Evolutionary conservation across 1,140 invertebrate species (phyloP).

Genomic region (Periplaneta americana): DNA sequence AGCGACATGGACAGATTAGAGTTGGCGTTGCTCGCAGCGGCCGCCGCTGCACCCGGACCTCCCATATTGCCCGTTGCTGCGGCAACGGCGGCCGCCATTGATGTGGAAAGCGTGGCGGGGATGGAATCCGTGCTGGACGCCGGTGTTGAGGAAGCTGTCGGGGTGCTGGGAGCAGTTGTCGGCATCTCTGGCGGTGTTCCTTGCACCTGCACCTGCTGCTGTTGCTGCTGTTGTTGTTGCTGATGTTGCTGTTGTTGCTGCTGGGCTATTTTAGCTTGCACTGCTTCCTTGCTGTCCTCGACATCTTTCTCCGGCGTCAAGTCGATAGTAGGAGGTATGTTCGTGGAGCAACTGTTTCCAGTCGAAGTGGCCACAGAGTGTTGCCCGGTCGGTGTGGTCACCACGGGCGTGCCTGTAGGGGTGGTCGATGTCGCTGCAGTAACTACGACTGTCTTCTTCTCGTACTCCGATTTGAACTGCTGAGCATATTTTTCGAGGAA

Average conservation of each 20-base stretch:
- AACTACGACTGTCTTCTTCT: conserved; percentile 31
- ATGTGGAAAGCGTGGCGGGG: conserved; percentile 37
- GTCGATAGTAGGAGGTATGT: conserved; percentile 33
- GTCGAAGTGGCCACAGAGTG: neutral
- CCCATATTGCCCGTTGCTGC: conserved; percentile 5
- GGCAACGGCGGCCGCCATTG: conserved; percentile 11
- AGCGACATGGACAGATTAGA: conserved; percentile 47
- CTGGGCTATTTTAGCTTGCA: conserved; percentile 37
- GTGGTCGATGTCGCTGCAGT: neutral
- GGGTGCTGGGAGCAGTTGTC: conserved; percentile 55
- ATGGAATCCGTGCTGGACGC: conserved; percentile 53
- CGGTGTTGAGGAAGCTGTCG: conserved; percentile 51
- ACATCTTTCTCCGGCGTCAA: conserved; percentile 29
- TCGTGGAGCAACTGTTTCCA: conserved; percentile 49
- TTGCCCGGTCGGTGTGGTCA: neutral
- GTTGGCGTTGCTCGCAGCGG: neutral
- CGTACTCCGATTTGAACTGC: conserved; percentile 80
- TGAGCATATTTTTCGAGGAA: conserved; percentile 88
- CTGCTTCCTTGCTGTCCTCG: conserved; percentile 43
- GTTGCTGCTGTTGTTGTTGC: conserved; percentile 31
- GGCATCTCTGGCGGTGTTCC: conserved; percentile 42
- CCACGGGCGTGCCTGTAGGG: neutral
- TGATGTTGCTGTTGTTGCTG: conserved; percentile 33
- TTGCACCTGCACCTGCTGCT: conserved; percentile 31
- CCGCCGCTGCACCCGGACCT: neutral